These are phyloP conservation scores for Agapornis roseicollis DNA, from an alignment of 2,113 vertebrate species.

Conservation along the genomic window DNA sequence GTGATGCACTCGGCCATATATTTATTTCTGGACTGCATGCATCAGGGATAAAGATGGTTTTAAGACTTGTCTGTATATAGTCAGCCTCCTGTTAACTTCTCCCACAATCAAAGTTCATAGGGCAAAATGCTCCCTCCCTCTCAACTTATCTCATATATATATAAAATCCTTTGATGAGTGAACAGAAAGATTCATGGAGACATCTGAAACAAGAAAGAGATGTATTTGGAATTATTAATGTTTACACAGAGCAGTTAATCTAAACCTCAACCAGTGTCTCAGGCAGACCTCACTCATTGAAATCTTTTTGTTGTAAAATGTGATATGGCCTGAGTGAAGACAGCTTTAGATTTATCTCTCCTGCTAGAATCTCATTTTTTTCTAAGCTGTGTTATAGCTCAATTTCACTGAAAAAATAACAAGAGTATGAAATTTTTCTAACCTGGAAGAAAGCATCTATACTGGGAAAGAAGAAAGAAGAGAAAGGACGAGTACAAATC, in stretches of 20 bases:
- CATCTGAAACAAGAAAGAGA: background rate
- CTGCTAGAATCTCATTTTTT: constrained; percentile 18
- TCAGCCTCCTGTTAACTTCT: background rate
- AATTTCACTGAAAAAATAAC: constrained; percentile 27
- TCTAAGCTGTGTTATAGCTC: background rate
- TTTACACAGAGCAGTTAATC: constrained; percentile 20
- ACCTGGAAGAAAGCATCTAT: constrained; percentile 6
- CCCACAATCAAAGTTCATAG: background rate
- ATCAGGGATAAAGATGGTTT: background rate
- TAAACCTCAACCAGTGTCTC: background rate
- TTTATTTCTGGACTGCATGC: background rate
- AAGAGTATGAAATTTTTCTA: background rate
- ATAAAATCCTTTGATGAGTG: constrained; percentile 29
- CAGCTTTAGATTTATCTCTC: background rate
- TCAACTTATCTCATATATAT: background rate
- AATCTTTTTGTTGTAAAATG: background rate
- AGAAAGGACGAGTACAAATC: background rate
- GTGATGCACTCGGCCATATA: background rate
- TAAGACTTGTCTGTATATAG: background rate
- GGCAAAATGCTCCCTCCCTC: background rate
- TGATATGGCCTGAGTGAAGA: background rate
- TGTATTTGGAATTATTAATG: background rate
- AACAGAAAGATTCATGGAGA: constrained; percentile 11
- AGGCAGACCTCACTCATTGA: background rate
- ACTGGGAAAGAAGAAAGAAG: background rate